Base-by-base conservation (phyloP, 1,140 invertebrate species). In the Panonychus citri region DNA sequence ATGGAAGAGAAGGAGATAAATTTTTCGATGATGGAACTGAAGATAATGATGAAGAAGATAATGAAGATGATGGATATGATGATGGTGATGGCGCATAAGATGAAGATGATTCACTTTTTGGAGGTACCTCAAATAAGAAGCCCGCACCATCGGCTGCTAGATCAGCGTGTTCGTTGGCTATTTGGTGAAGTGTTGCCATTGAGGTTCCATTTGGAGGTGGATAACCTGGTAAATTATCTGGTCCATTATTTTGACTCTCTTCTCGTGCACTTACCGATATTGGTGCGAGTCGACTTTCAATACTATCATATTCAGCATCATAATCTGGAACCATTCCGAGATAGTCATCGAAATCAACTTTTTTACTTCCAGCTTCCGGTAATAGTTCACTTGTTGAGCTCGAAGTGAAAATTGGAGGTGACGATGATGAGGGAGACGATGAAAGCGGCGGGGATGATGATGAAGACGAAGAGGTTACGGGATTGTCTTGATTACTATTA, bases 71-170 rank as follows among this genome's bases (percentile, higher is more conserved):
- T 0, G 17, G 5, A 46, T 7, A 13, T 3, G 39, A 40, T 40
- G 39, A 40, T 2, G 39, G 19, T 3, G 39, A 40, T 40, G 39
- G 39, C 7, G 2, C 13, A 3, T 17, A 1, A 17, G 43, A 46
- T 19, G 30, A 34, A 5, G 30, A 34, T 7, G 30, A 34, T 7
- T 5, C 12, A 34, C 30, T 34, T 34, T 21, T 13, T 15, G n/a
- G 15, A n/a, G 39, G 53, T 21, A 10, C 10, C 30, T 56, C 55
- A 50, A 56, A n/a, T 12, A 56, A 0, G 34, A 56, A 56, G 10
- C 55, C 55, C n/a, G 55, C 55, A 15, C 43, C 55, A 28, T 56
- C 55, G 17, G 55, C 55, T 1, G 55, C 15, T 26, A 56, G 28
- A 10, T 56, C 55, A 5, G 46, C 55, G 17, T 50, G 25, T 12